Evolutionary conservation across 2,797 vertebrate genomes (phyloP).

Genomic region (Helicolenus hilgendorfi): DNA sequence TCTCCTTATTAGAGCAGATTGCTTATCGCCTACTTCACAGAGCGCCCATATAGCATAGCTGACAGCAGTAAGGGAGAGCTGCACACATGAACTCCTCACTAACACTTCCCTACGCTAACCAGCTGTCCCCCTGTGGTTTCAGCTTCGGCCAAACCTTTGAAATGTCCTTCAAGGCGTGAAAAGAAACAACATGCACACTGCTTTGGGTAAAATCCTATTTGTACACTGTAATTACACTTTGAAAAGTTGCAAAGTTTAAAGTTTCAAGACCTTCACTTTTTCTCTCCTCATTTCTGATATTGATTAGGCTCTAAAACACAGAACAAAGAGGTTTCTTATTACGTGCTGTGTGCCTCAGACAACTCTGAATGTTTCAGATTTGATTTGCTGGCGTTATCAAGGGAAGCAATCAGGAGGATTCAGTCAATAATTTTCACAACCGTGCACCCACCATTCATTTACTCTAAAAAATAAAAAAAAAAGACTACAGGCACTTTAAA

Average conservation of each 20-base stretch:
- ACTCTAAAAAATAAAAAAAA: conserved; percentile 31
- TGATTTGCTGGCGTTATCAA: conserved; percentile 79
- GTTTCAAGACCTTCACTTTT: conserved; percentile 85
- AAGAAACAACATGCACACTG: conserved; percentile 82
- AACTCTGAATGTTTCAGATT: conserved; percentile 81
- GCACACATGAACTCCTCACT: conserved; percentile 83
- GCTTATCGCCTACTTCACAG: conserved; percentile 82
- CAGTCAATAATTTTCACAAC: conserved; percentile 80
- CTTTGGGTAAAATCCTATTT: conserved; percentile 89
- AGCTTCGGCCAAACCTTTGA: conserved; percentile 87
- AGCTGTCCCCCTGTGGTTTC: conserved; percentile 88
- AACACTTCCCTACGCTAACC: conserved; percentile 86
- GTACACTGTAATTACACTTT: conserved; percentile 88
- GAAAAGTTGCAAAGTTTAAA: conserved; percentile 88
- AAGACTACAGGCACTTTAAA: conserved; percentile 64
- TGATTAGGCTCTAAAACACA: conserved; percentile 83
- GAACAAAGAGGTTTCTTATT: conserved; percentile 86
- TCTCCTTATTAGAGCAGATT: conserved; percentile 85
- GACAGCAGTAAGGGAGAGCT: conserved; percentile 82
- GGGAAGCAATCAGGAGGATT: conserved; percentile 83
- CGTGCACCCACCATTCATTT: conserved; percentile 49
- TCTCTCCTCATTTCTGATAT: conserved; percentile 84
- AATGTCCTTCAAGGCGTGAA: conserved; percentile 87
- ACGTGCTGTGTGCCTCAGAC: conserved; percentile 65
- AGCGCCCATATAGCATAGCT: conserved; percentile 76